These are phyloP conservation scores for Mythimna lalbum DNA, from an alignment of 2,888 invertebrate genomes.

Conservation along the genomic window DNA sequence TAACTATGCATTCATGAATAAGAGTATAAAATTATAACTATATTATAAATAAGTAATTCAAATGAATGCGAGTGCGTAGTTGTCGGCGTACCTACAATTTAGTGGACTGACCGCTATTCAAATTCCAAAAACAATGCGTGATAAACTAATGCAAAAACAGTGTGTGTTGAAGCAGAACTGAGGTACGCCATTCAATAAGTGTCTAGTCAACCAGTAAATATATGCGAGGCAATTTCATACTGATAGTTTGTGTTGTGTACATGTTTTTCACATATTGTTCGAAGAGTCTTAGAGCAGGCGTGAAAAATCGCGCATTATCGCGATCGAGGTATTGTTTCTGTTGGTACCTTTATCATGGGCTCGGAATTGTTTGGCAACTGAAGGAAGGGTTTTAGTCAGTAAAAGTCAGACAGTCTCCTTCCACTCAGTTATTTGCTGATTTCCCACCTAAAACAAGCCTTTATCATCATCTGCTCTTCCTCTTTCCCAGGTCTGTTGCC, in stretches of 20 bases:
- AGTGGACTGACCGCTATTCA: conserved; percentile 55
- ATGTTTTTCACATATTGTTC: conserved; percentile 3
- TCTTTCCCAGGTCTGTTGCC: background rate
- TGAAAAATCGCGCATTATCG: background rate
- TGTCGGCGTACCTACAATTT: conserved; percentile 25
- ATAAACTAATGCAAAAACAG: conserved; percentile 34
- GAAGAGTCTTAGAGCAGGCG: background rate
- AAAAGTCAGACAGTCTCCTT: too few relatives aligned
- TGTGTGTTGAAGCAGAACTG: conserved; percentile 37
- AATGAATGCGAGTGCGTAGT: conserved; percentile 57
- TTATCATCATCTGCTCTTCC: background rate
- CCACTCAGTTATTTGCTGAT: too few relatives aligned
- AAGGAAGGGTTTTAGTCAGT: too few relatives aligned
- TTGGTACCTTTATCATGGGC: too few relatives aligned
- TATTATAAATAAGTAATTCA: conserved; percentile 18
- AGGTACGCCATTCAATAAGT: conserved; percentile 12
- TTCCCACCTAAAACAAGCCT: too few relatives aligned
- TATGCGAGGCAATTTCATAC: conserved; percentile 17
- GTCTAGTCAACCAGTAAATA: conserved; percentile 17
- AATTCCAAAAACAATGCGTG: conserved; percentile 52
- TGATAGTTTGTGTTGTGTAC: background rate
- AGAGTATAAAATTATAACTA: conserved; percentile 19
- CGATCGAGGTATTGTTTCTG: too few relatives aligned
- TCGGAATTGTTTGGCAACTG: too few relatives aligned
- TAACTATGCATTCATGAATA: conserved; percentile 45